Evolutionary conservation across 1,140 invertebrate genomes (phyloP), one percentile per base, ranked within the genome.

Genomic region (Ostrea edulis): DNA sequence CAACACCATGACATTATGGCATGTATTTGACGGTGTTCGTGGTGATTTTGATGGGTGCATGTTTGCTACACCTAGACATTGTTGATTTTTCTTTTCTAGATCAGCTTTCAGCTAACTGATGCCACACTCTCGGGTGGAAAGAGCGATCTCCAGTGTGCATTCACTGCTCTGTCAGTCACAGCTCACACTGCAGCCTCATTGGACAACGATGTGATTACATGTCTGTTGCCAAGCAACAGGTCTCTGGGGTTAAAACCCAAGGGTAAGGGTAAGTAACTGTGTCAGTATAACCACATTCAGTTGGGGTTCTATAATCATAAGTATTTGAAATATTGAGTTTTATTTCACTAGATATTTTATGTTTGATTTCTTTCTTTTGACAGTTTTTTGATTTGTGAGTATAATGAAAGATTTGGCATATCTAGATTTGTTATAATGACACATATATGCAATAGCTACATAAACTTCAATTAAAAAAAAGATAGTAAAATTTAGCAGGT

Each of bases 231-330:
- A 22, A 55, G 86, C n/a, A 84, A 86, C 81, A 84, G 81, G 0
- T 87, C 89, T 71, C 83, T 94, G 17, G 91, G 91, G 29, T 88
- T 54, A 22, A 88, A 93, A 58, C 91, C 90, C 14, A 62, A 91
- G 84, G 93, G 93, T 92, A 92, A 92, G 91, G 93, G 93, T 94
- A 90, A 91, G 92, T 93, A 83, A 83, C 3, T 0, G 12, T 22
- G 8, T 54, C n/a, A 52, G 35, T 0, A 8, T 52, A 53, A 29
- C 25, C 9, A 29, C 53, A 12, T 53, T 53, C 17, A 17, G 14
- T 83, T 35, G 5, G 22, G 9, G 53, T 81, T 81, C 5, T 51
- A 14, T 35, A 53, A 22, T 52, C 8, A 8, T 20, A 17, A 20
- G 2, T 83, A 53, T 83, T 83, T 52, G 82, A 51, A 54, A 14